Evolutionary conservation across 2,888 invertebrate genomes (phyloP).

Genomic region (Acleris emargana): DNA sequence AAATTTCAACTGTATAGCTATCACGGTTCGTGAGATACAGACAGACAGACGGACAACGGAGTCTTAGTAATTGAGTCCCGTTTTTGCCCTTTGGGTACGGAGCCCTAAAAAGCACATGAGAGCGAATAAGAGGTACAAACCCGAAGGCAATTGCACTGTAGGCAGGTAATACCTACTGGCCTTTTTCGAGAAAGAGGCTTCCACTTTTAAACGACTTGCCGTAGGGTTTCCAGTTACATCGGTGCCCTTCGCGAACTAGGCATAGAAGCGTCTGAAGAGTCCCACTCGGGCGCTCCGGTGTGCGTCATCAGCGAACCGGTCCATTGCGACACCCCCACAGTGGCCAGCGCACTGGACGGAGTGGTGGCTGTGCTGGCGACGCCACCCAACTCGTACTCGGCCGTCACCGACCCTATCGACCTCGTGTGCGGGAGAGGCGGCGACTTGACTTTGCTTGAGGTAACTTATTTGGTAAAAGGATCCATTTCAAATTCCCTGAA

Average conservation of each 20-base stretch:
- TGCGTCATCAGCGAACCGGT: slow-evolving; percentile 78
- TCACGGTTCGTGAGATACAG: too few relatives aligned
- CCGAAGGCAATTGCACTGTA: too few relatives aligned
- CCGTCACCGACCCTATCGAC: slow-evolving; percentile 91
- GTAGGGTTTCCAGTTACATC: slow-evolving; percentile 86
- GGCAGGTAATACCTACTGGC: too few relatives aligned
- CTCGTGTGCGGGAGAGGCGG: slow-evolving; percentile 91
- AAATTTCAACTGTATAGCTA: too few relatives aligned
- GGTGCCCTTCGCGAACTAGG: slow-evolving; percentile 87
- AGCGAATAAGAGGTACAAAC: too few relatives aligned
- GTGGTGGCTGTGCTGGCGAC: slow-evolving; percentile 85
- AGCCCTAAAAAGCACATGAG: too few relatives aligned
- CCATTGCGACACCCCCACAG: slow-evolving; percentile 80
- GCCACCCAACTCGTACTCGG: slow-evolving; percentile 92
- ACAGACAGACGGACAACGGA: too few relatives aligned
- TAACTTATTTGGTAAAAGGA: slow-evolving; percentile 43
- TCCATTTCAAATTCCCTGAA: not conserved
- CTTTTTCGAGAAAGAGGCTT: too few relatives aligned
- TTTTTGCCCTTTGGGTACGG: too few relatives aligned
- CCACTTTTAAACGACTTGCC: too few relatives aligned
- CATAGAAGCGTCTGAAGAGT: slow-evolving; percentile 75
- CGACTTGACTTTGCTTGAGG: slow-evolving; percentile 89
- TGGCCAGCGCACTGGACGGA: slow-evolving; percentile 68
- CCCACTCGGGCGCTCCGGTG: slow-evolving; percentile 66
- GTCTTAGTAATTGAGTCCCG: too few relatives aligned